phyloP scores from a whole-genome alignment of 2,888 invertebrate species.

The Polydrusus cervinus region DNA sequence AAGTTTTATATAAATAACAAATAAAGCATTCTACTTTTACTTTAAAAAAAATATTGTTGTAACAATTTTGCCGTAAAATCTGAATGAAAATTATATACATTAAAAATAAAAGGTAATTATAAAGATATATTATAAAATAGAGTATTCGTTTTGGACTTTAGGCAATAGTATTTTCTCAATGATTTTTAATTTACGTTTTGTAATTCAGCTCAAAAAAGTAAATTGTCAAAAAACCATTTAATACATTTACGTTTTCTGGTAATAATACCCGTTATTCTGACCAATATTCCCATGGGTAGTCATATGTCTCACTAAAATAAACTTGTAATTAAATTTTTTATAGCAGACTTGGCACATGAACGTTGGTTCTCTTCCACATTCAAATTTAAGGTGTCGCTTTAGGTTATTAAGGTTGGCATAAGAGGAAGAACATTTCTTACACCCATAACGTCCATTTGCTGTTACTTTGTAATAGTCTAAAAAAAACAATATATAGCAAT shows the following conservation, averaged over 20 bases:
- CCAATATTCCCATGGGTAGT: not conserved
- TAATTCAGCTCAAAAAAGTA: too few species aligned
- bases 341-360: slow-evolving; percentile 39
- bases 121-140: too few species aligned
- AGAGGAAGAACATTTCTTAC: slow-evolving; percentile 58
- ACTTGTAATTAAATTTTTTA: slow-evolving; percentile 47
- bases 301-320: slow-evolving; percentile 40
- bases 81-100: too few species aligned
- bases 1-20: too few species aligned
- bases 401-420: slow-evolving; percentile 68
- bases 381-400: slow-evolving; percentile 80
- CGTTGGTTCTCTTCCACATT: slow-evolving; percentile 69
- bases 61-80: too few species aligned
- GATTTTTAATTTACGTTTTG: too few species aligned
- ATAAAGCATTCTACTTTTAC: too few species aligned
- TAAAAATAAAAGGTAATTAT: too few species aligned
- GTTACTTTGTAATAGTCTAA: slow-evolving; percentile 26
- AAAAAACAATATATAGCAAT: not conserved
- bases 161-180: too few species aligned
- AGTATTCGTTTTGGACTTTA: too few species aligned
- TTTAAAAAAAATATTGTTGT: too few species aligned
- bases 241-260: not conserved
- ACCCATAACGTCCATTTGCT: slow-evolving; percentile 46
- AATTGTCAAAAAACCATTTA: too few species aligned
- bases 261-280: not conserved